Evolutionary conservation across 2,888 invertebrate species (phyloP).

Genomic region (Hypercompe scribonia): DNA sequence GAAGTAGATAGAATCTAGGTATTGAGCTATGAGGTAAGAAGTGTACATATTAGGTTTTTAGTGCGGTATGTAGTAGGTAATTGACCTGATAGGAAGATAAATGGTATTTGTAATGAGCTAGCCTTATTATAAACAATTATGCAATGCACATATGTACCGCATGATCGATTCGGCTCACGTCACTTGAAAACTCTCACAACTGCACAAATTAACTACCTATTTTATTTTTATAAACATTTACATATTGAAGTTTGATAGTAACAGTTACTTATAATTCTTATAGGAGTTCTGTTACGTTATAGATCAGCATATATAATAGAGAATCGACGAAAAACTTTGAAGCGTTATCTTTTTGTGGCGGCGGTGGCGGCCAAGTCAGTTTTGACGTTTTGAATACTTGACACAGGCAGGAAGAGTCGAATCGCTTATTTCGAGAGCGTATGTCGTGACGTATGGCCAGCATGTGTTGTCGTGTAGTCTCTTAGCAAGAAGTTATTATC

Average conservation of each 20-base stretch:
- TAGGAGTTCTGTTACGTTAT: no score
- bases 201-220: no score
- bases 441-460: no score
- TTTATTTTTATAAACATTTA: no score
- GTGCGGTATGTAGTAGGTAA: not conserved
- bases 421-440: no score
- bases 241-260: not conserved
- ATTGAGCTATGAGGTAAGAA: not conserved
- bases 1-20: not conserved
- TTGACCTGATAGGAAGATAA: constrained; percentile 1
- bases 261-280: not conserved
- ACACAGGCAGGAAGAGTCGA: no score
- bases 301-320: not conserved
- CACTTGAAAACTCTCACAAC: not conserved
- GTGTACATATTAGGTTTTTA: not conserved
- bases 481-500: no score
- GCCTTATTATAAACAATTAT: not conserved
- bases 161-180: not conserved
- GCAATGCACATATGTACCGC: not conserved
- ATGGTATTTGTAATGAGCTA: not conserved
- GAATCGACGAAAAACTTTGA: not conserved
- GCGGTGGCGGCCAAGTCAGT: no score
- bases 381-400: no score
- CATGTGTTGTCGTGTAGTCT: no score
- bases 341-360: not conserved